Base-by-base conservation (phyloP, 2,113 vertebrate genomes). In the Seriola aureovittata region DNA sequence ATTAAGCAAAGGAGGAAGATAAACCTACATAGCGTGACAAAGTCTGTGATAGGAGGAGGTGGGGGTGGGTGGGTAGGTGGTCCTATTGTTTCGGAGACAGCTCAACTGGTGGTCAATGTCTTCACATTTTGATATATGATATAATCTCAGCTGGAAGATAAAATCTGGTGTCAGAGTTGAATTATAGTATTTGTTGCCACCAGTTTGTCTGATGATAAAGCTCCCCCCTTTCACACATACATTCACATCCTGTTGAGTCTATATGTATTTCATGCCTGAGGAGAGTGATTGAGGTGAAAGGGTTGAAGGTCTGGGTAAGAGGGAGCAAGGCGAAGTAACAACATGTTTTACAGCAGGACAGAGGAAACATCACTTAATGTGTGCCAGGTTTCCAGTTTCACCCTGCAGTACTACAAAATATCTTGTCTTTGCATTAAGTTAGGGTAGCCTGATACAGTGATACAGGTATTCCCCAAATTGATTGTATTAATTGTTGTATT, bases 281-380 rank as follows among this genome's bases (percentile, higher is more conserved):
- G 13, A 55, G 36, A 71, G 16, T 1, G 38, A 67, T 21, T 4
- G 5, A 44, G 69, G 68, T 78, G 23, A 67, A 38, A 42, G 68
- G 63, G 70, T 78, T 21, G 3, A 11, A 82, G 70, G 64, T 78
- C 34, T 16, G 32, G 64, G 19, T 29, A 29, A 29, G 29, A 29
- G 29, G 29, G 29, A 29, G 29, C 29, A 29, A 29, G 29, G 2
- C 29, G 2, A 29, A 29, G 16, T 10, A 17, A 14, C 65, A 36
- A 14, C 8, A 2, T 54, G 59, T 29, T 63, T 65, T 34, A 65
- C 21, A 76, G 14, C 4, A 57, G 16, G 25, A 0, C 29, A 11
- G 16, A 36, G 29, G 36, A 54, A 34, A 34, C 16, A 38, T 71
- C 17, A 32, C 8, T 59, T 25, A 59, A 19, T 38, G 23, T 57